These are phyloP conservation scores for Melolontha melolontha DNA, from an alignment of 2,888 invertebrate species.

Conservation along the genomic window DNA sequence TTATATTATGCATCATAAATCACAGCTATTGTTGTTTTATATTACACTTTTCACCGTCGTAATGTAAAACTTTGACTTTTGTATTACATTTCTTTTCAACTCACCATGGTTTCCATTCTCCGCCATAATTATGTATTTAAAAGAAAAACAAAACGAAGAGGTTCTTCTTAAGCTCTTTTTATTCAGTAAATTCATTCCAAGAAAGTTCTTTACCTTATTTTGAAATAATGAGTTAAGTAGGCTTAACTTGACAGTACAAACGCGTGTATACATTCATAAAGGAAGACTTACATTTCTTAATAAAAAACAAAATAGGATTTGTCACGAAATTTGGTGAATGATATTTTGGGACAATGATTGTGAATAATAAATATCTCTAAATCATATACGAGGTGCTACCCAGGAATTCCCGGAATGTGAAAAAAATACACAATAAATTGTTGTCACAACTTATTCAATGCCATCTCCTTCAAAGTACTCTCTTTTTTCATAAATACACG, in stretches of 20 bases:
- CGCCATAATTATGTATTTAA: conserved; percentile 1
- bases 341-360: too few species aligned
- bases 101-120: not conserved
- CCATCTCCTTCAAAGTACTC: too few species aligned
- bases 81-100: conserved; percentile 6
- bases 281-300: too few species aligned
- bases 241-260: not conserved
- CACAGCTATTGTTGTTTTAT: conserved; percentile 28
- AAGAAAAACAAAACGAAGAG: conserved; percentile 10
- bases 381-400: too few species aligned
- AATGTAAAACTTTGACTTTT: conserved; percentile 28
- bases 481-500: too few species aligned
- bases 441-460: too few species aligned
- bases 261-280: too few species aligned
- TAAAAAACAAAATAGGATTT: too few species aligned
- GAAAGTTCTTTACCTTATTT: conserved; percentile 8
- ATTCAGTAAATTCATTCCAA: not conserved
- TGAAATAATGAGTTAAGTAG: conserved; percentile 9
- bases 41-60: conserved; percentile 7
- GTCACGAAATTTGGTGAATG: too few species aligned
- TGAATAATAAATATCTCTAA: too few species aligned
- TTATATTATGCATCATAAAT: conserved; percentile 6
- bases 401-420: too few species aligned
- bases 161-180: not conserved
- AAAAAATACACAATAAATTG: too few species aligned